Evolutionary conservation across 2,888 invertebrate species (phyloP).

Genomic region (Choristoneura rosaceana): DNA sequence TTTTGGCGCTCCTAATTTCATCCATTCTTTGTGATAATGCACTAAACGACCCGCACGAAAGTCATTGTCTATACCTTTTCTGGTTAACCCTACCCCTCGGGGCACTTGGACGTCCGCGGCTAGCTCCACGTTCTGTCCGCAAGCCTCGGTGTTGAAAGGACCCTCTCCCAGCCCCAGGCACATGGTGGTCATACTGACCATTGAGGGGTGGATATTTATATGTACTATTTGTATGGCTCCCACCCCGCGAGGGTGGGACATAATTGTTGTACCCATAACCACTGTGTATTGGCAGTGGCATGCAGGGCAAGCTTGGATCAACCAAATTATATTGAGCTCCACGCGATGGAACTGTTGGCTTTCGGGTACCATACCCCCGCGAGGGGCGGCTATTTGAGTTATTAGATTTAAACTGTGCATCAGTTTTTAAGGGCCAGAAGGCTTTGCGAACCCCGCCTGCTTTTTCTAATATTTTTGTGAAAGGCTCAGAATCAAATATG

Average conservation of each 20-base stretch:
- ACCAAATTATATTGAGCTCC: conserved; percentile 13
- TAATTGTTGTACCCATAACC: background rate
- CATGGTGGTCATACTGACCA: background rate
- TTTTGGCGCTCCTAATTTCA: no score
- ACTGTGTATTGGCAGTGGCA: background rate
- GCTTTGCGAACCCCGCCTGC: conserved; percentile 30
- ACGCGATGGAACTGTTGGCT: conserved; percentile 38
- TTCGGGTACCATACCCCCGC: conserved; percentile 32
- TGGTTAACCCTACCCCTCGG: no score
- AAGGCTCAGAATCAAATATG: conserved; percentile 28
- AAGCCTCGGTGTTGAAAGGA: no score
- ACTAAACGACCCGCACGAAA: no score
- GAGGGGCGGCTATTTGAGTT: conserved; percentile 29
- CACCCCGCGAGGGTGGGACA: conserved; percentile 39
- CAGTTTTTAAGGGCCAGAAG: conserved; percentile 10
- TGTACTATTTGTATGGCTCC: background rate
- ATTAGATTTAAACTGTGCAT: background rate
- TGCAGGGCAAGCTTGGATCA: background rate
- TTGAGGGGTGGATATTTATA: conserved; percentile 9
- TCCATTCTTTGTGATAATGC: no score
- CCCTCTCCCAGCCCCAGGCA: no score
- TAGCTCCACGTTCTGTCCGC: no score
- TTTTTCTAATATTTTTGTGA: conserved; percentile 23
- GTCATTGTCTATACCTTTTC: no score
- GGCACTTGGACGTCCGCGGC: no score